Evolutionary conservation across 64 coral and sea anemone species (phyloP).

Genomic region (Orbicella faveolata): DNA sequence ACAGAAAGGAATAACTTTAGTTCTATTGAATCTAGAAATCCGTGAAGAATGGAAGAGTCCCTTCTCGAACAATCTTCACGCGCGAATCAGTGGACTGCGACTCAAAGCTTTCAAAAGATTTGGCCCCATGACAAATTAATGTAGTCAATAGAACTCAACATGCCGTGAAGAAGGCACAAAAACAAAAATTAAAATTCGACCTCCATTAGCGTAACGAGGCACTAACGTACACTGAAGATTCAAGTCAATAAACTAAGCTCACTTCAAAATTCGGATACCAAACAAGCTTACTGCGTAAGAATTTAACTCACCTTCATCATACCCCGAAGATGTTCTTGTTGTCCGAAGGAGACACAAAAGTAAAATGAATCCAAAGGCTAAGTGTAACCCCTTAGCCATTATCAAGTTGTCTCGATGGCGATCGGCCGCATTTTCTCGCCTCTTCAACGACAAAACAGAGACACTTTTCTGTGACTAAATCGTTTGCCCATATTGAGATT

Average conservation of each 20-base stretch:
- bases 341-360: not conserved
- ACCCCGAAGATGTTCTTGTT: not conserved
- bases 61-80: not conserved
- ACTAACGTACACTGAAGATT: not conserved
- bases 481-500: not conserved
- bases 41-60: not conserved
- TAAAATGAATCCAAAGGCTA: not conserved
- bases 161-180: constrained; percentile 2
- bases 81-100: not conserved
- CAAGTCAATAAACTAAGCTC: not conserved
- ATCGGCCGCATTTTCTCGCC: not conserved
- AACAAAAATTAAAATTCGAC: not conserved
- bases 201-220: not conserved
- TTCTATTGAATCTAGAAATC: not conserved
- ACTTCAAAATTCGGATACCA: not conserved
- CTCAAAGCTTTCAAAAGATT: not conserved
- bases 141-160: not conserved
- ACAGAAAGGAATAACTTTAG: not conserved
- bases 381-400: constrained; percentile 18
- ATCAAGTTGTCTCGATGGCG: not conserved
- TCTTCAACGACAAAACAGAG: constrained; percentile 3
- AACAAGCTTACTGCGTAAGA: not conserved
- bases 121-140: not conserved
- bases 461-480: not conserved
- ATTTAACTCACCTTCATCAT: not conserved